Evolutionary conservation across 2,113 vertebrate genomes (phyloP), one percentile per base, ranked within the genome.

Genomic region (Chaenogobius annularis): DNA sequence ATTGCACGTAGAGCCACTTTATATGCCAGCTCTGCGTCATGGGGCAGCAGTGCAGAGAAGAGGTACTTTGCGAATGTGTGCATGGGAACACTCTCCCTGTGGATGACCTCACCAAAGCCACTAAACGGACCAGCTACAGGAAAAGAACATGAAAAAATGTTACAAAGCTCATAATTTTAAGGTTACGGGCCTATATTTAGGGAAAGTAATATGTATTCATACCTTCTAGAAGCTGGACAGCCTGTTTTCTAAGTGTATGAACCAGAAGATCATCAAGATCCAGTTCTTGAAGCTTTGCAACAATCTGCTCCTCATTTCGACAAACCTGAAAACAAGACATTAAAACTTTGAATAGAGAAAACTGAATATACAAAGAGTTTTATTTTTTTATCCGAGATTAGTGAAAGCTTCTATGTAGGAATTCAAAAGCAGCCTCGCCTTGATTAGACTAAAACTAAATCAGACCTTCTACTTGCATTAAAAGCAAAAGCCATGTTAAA

Each of bases 41-140:
- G 96, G 2, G 96, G 95, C 87, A 98, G 93, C 84, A 99, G 92
- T 46, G 98, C 96, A 63, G 96, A 95, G 92, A 99, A 99, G 75
- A 99, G 93, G 93, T 98, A 99, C 92, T 99, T 99, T 83, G 98
- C 96, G 82, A 98, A 99, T 65, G 96, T 99, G 91, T 99, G 98
- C 98, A 99, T 99, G 80, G 98, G 98, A 31, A 99, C 96, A 0
- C 97, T 99, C 86, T 99, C 98, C 70, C 96, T 94, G 88, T 99
- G 98, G 91, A 98, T 96, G 83, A 99, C 94, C 91, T 99, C 98
- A 47, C 98, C 98, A 12, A 99, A 85, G 61, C 97, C 96, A 0
- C 98, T 98, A 93, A 99, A 99, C 0, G 98, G 98, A 73, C 98
- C 98, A 67, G 97, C 97, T 99, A 87, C 35, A 77, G 87, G 20